phyloP scores from a whole-genome alignment of 2,113 vertebrate species.

The Proteles cristata region DNA sequence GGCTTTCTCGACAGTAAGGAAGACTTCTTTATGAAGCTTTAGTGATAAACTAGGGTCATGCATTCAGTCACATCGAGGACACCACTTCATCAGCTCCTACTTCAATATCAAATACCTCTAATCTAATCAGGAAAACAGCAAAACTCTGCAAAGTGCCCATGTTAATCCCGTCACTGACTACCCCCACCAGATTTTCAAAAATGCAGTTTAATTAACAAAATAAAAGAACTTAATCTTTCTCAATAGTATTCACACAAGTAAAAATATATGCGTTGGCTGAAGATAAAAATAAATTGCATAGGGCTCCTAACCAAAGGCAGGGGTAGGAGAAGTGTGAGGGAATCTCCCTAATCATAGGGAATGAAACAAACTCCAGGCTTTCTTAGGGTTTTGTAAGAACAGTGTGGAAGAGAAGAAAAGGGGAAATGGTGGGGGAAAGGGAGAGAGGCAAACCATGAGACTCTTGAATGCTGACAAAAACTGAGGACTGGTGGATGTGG shows the following conservation, averaged over 20 bases:
- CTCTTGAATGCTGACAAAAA: too few relatives aligned
- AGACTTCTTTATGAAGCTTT: constrained; percentile 84
- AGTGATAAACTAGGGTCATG: constrained; percentile 81
- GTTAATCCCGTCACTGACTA: constrained; percentile 84
- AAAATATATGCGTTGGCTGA: constrained; percentile 75
- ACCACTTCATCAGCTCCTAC: constrained; percentile 83
- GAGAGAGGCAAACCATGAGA: too few relatives aligned
- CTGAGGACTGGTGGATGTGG: too few relatives aligned
- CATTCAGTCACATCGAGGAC: constrained; percentile 82
- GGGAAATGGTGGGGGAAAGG: too few relatives aligned
- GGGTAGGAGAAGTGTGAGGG: neutral
- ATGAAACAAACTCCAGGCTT: neutral
- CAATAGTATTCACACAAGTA: constrained; percentile 76
- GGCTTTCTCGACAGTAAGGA: constrained; percentile 82
- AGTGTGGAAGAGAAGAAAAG: neutral
- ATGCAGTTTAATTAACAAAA: constrained; percentile 86
- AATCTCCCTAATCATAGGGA: constrained; percentile 9
- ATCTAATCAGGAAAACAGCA: constrained; percentile 86
- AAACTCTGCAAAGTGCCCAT: constrained; percentile 80
- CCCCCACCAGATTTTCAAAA: constrained; percentile 83
- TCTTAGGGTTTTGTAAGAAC: neutral
- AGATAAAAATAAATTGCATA: constrained; percentile 81
- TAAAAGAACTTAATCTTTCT: constrained; percentile 79
- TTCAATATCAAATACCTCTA: constrained; percentile 81
- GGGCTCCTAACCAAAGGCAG: constrained; percentile 50